Evolutionary conservation across 2,797 vertebrate genomes (phyloP).

Genomic region (Takifugu ocellatus): DNA sequence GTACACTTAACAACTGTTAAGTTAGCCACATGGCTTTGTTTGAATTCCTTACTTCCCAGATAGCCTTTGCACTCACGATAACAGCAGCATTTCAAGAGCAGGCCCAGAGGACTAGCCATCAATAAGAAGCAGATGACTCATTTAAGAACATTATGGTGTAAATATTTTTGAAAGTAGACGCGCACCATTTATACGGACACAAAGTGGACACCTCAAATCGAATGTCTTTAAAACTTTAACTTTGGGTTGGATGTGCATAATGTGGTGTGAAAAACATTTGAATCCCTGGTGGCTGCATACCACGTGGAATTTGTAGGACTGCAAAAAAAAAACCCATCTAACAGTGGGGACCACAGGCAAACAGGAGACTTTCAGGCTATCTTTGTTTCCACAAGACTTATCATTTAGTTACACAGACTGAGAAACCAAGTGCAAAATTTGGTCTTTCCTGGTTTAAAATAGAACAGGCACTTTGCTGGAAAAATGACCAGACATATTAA

Average conservation of each 20-base stretch:
- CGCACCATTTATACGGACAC: not conserved
- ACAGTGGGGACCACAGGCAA: not conserved
- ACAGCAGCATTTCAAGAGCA: not conserved
- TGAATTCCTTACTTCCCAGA: not conserved
- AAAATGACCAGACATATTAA: not conserved
- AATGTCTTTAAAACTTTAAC: not conserved
- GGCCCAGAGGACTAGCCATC: not conserved
- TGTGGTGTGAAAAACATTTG: not conserved
- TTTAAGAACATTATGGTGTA: not conserved
- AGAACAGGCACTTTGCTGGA: not conserved
- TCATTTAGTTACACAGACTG: conserved; percentile 13
- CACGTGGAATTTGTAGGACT: not conserved
- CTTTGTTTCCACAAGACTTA: conserved; percentile 11
- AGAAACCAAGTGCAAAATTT: not conserved
- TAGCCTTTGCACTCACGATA: not conserved
- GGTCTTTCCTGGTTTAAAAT: not conserved
- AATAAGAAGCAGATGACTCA: not conserved
- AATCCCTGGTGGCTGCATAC: conserved; percentile 6
- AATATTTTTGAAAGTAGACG: not conserved
- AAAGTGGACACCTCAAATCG: not conserved
- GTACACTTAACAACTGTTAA: not conserved
- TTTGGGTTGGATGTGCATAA: not conserved
- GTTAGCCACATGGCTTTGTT: not conserved
- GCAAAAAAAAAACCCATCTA: not conserved
- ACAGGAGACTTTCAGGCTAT: conserved; percentile 1